Base-by-base conservation (phyloP, 2,888 invertebrate genomes). In the Eueremaeus valkanovi region DNA sequence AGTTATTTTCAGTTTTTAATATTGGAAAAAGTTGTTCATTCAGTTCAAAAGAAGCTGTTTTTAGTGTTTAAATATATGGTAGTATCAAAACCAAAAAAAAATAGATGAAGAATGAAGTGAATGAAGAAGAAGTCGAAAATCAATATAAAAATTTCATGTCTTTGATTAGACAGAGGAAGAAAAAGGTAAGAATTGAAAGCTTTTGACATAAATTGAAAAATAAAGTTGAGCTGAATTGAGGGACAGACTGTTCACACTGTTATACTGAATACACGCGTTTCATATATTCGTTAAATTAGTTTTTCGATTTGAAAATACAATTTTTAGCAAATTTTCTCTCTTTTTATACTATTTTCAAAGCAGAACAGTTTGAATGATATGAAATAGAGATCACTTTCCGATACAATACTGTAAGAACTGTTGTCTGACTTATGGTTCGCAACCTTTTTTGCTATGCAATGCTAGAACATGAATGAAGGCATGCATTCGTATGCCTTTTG, bases 141-240 rank as follows among this genome's bases (percentile, higher is more conserved):
- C 29, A 18, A 58, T 27, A 58, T 24, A 13, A 16, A 58, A 13
- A 24, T 24, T 55, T 55, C 31, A 58, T 11, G n/a, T n/a, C n/a
- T n/a, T n/a, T n/a, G n/a, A n/a, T n/a, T n/a, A 29, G 8, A 24
- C 21, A 29, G 31, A 27, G 24, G 21, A 27, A n/a, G 24, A 55
- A 24, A 55, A 58, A 58, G 58, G 29, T 58, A 29, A 58, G 29
- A 58, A 58, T 58, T 58, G 58, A 58, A 58, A 58, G 55, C 55
- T 58, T 49, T 58, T 29, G 31, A 58, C 29, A 29, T 29, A 29
- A 29, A 58, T 31, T 11, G 29, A 29, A 58, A 29, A 58, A 58
- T 11, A 58, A 29, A 58, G 29, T 29, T 31, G 58, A 58, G n/a
- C n/a, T n/a, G n/a, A n/a, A n/a, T n/a, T n/a, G n/a, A n/a, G n/a